phyloP scores from a whole-genome alignment of 2,113 vertebrate genomes.

The Mastomys natalensis region DNA sequence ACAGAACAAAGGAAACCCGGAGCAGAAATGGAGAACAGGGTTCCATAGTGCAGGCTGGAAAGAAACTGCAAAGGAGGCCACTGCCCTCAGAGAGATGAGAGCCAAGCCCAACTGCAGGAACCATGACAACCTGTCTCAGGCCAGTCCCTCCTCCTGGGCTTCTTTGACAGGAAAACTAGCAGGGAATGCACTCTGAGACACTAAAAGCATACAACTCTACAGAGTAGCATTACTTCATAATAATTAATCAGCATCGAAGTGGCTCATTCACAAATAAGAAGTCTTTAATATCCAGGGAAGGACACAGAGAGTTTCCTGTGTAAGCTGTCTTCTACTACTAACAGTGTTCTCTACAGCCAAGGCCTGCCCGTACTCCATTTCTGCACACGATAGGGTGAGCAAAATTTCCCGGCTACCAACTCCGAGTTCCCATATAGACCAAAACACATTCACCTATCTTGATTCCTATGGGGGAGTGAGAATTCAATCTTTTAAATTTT shows the following conservation, averaged over 20 bases:
- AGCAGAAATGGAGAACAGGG: not conserved
- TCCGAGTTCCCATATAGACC: not conserved
- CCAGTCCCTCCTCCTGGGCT: not conserved
- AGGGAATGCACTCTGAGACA: slow-evolving; percentile 48
- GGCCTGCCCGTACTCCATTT: not conserved
- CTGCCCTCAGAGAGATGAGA: not conserved
- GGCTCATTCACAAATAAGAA: slow-evolving; percentile 49
- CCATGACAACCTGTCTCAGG: not conserved
- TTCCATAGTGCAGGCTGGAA: no score
- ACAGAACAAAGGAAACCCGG: slow-evolving; percentile 18
- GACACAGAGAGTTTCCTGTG: not conserved
- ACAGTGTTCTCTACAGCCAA: not conserved
- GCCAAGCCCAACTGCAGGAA: not conserved
- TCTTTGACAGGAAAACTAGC: slow-evolving; percentile 16
- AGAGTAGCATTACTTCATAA: slow-evolving; percentile 58
- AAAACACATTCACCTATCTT: not conserved
- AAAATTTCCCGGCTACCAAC: not conserved
- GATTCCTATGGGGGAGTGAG: not conserved
- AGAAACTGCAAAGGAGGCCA: not conserved
- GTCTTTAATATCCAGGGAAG: slow-evolving; percentile 11
- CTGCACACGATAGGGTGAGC: not conserved
- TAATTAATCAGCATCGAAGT: slow-evolving; percentile 53
- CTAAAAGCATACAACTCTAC: slow-evolving; percentile 47
- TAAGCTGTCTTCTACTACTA: not conserved
- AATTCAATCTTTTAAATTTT: not conserved